Percentiles rank a stretch among this genome's conserved stretches.
These are phyloP conservation scores for Diadromus collaris DNA, from an alignment of 2,888 invertebrate genomes.

Conservation along the genomic window DNA sequence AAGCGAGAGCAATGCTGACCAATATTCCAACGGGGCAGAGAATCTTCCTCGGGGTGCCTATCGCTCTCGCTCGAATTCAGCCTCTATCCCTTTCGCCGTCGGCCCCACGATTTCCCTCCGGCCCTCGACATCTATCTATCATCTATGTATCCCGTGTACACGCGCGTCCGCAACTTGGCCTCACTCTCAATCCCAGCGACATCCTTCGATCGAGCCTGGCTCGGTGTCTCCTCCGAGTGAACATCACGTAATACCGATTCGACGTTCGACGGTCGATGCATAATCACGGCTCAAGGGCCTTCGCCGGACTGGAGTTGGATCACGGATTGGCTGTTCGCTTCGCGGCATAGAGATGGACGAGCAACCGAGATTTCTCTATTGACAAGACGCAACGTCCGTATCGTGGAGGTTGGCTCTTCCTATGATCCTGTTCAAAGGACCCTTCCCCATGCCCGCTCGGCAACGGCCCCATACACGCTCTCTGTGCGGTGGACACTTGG, in stretches of 20 bases:
- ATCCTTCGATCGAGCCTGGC: conserved; percentile 18
- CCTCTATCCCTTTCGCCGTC: conserved; percentile 25
- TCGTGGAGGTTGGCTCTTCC: conserved; percentile 15
- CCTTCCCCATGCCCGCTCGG: conserved; percentile 6
- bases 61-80: conserved; percentile 26
- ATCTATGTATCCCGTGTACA: conserved; percentile 11
- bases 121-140: conserved; percentile 20
- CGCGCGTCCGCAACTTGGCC: background rate
- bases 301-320: conserved; percentile 28
- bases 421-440: conserved; percentile 48
- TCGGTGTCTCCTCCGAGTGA: conserved; percentile 25
- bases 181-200: conserved; percentile 23
- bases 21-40: conserved; percentile 36
- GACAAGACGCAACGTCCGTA: conserved; percentile 21
- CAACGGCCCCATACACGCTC: background rate
- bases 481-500: conserved; percentile 40
- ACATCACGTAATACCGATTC: conserved; percentile 54
- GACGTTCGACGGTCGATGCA: conserved; percentile 56
- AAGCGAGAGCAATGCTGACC: conserved; percentile 44
- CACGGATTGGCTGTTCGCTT: conserved; percentile 30
- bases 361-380: conserved; percentile 26
- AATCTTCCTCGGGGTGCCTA: conserved; percentile 39
- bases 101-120: conserved; percentile 32
- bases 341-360: conserved; percentile 7
- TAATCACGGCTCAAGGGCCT: conserved; percentile 57